phyloP scores from a whole-genome alignment of 1,140 invertebrate genomes.

The Mylabris phalerata region DNA sequence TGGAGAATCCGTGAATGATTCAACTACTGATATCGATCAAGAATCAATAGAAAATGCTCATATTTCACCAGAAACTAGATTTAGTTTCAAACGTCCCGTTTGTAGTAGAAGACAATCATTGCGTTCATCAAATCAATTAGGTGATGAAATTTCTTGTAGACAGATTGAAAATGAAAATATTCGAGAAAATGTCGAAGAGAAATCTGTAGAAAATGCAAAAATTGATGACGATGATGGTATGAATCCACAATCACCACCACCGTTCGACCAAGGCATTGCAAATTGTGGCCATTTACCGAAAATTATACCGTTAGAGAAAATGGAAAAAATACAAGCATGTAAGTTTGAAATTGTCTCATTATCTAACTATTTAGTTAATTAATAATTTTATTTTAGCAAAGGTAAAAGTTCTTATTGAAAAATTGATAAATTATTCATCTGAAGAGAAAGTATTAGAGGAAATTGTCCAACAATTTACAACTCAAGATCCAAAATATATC shows the following conservation, averaged over 20 bases:
- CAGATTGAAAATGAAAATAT: no score
- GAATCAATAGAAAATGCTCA: no score
- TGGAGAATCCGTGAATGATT: no score
- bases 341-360: conserved; percentile 5
- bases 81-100: no score
- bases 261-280: conserved; percentile 9
- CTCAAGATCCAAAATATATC: conserved; percentile 16
- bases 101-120: no score
- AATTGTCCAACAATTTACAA: conserved; percentile 20
- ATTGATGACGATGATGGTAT: not conserved
- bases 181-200: no score
- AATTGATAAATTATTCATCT: conserved; percentile 23
- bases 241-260: conserved; percentile 14
- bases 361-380: not conserved
- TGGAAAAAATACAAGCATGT: conserved; percentile 7
- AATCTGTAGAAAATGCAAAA: no score
- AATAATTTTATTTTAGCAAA: conserved; percentile 14
- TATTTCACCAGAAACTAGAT: no score
- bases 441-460: conserved; percentile 24
- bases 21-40: no score
- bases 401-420: conserved; percentile 20
- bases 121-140: no score
- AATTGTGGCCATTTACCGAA: conserved; percentile 2
- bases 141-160: no score
- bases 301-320: conserved; percentile 22